These are phyloP conservation scores for Caenorhabditis sp. DNA, from an alignment of 2,888 invertebrate species.

Conservation along the genomic window DNA sequence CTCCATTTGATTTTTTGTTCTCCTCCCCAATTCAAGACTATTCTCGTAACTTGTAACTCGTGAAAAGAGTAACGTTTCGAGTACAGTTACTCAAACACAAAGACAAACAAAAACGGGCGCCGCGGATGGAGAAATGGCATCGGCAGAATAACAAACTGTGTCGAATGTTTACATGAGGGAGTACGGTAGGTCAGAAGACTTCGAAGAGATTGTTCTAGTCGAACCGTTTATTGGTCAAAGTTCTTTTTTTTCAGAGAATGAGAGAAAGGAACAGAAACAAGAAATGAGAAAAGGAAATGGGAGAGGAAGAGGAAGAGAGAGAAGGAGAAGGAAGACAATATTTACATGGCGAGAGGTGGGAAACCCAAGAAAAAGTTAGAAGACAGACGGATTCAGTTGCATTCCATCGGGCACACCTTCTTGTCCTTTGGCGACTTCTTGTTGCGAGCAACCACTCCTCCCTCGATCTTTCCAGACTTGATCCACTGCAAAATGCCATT, in stretches of 20 bases:
- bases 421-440: slow-evolving; percentile 48
- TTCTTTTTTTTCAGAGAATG: too few relatives aligned
- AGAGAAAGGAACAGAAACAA: background rate
- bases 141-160: slow-evolving; percentile 4
- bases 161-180: background rate
- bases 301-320: background rate
- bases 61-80: background rate
- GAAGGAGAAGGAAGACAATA: slow-evolving; percentile 14
- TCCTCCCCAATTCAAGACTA: background rate
- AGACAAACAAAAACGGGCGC: too few relatives aligned
- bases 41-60: background rate
- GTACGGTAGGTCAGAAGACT: slow-evolving; percentile 14
- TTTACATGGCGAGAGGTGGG: slow-evolving; percentile 40
- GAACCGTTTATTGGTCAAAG: slow-evolving; percentile 50
- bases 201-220: background rate
- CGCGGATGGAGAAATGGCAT: too few relatives aligned
- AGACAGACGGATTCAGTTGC: slow-evolving; percentile 24
- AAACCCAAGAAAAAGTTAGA: slow-evolving; percentile 16
- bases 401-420: slow-evolving; percentile 59
- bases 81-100: slow-evolving; percentile 32
- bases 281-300: too few relatives aligned
- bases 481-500: slow-evolving; percentile 58
- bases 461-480: slow-evolving; percentile 51
- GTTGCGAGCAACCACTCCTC: slow-evolving; percentile 34
- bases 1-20: background rate